These are phyloP conservation scores for Colistium nudipinnis DNA, from an alignment of 2,113 vertebrate species.

Conservation along the genomic window DNA sequence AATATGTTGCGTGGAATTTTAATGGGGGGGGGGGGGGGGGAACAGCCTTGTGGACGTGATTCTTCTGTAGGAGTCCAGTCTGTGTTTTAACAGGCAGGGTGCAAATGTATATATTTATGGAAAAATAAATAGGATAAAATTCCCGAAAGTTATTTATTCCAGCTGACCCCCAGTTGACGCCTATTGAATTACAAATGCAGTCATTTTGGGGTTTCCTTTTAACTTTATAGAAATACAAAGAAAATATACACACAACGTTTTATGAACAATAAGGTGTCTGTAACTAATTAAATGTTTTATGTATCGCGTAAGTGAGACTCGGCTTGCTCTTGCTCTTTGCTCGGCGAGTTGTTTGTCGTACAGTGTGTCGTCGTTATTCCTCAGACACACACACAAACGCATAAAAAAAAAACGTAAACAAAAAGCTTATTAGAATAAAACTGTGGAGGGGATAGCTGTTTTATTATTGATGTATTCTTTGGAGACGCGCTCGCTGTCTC, in stretches of 20 bases:
- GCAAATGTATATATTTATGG: too few species aligned
- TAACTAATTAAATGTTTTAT: constrained; percentile 49
- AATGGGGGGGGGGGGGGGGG: too few species aligned
- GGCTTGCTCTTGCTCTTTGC: constrained; percentile 36
- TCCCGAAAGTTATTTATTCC: too few species aligned
- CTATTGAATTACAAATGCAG: too few species aligned
- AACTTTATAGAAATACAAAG: too few species aligned
- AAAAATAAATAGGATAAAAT: too few species aligned
- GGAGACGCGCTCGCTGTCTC: neutral
- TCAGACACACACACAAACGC: constrained; percentile 13
- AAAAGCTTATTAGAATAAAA: constrained; percentile 66
- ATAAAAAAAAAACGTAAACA: constrained; percentile 56
- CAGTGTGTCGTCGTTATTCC: constrained; percentile 13
- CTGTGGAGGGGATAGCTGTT: constrained; percentile 56
- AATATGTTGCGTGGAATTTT: neutral
- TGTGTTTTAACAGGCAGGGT: neutral
- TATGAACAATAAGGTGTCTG: constrained; percentile 9
- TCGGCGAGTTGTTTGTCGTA: constrained; percentile 11
- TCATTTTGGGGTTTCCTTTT: too few species aligned
- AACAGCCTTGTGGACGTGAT: neutral
- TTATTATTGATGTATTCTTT: constrained; percentile 52
- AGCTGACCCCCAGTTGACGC: too few species aligned
- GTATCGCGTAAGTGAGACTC: constrained; percentile 45
- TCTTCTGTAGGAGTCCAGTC: neutral
- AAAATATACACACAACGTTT: too few species aligned